phyloP scores from a whole-genome alignment of 2,888 invertebrate species.

The Rotaria sp. region DNA sequence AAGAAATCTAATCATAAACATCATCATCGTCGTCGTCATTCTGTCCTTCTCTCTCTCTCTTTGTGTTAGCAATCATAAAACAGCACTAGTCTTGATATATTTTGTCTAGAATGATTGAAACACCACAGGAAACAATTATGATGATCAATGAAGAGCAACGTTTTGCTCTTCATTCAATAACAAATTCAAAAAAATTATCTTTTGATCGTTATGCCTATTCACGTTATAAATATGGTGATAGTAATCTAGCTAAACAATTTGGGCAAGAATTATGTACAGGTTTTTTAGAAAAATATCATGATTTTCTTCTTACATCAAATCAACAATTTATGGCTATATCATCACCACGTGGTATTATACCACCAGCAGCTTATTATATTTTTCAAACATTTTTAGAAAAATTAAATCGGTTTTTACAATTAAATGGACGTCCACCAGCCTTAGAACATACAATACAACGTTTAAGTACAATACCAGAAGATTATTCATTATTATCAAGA shows the following conservation, averaged over 20 bases:
- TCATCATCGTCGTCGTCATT: neutral
- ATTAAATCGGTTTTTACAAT: constrained; percentile 1
- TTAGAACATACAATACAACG: neutral
- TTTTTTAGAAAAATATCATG: neutral
- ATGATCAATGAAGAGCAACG: constrained; percentile 1
- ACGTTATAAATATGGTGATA: constrained; percentile 8
- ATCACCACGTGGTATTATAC: neutral
- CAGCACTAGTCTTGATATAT: neutral
- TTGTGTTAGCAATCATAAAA: neutral
- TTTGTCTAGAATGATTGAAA: neutral
- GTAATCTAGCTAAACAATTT: neutral
- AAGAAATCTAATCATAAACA: neutral
- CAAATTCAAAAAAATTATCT: neutral
- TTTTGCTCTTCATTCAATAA: neutral
- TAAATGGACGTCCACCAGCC: neutral
- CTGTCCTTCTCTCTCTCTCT: neutral
- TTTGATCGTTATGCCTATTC: constrained; percentile 5
- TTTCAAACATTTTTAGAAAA: constrained; percentile 20
- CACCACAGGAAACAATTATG: neutral
- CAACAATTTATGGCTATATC: neutral
- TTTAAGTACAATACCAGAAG: neutral
- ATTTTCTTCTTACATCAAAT: neutral
- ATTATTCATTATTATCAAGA: neutral
- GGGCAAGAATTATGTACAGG: neutral
- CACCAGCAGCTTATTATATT: constrained; percentile 15